Percentiles rank a stretch among this genome's conserved stretches.
Conservation (phyloP, 2,888 invertebrate species). For the Nasonovia ribisnigri region DNA sequence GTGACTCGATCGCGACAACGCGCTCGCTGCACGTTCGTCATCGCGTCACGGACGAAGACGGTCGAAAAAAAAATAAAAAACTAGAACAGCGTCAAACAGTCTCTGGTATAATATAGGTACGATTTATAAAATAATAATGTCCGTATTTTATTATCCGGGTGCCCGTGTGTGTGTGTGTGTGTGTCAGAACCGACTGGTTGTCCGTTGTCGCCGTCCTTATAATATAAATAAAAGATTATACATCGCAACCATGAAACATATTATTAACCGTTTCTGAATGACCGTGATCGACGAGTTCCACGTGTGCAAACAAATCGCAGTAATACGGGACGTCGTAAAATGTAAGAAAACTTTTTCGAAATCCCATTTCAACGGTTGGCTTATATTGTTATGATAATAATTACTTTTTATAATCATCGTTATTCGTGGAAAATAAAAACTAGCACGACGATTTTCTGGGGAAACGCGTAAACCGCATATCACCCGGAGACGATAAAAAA, state of each 20-base stretch:
- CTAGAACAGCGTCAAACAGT: background rate
- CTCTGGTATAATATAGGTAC: background rate
- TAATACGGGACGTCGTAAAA: background rate
- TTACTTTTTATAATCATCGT: background rate
- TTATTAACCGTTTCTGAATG: background rate
- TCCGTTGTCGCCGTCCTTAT: background rate
- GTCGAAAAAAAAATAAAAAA: background rate
- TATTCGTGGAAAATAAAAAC: background rate
- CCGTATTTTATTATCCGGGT: background rate
- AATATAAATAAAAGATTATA: background rate
- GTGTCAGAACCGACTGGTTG: background rate
- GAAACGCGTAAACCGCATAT: background rate
- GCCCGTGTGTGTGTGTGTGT: background rate
- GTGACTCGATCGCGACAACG: slow-evolving; percentile 34
- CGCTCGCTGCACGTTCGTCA: background rate
- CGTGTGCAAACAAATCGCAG: background rate
- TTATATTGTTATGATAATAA: background rate
- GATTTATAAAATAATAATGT: background rate
- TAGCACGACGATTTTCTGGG: background rate
- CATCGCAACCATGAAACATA: background rate
- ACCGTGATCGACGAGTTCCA: background rate
- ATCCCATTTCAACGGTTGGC: background rate
- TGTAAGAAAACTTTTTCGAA: background rate
- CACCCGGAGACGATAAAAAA: background rate
- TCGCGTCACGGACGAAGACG: background rate